Base-by-base conservation (phyloP, 2,797 vertebrate genomes). In the Darevskia mixta region DNA sequence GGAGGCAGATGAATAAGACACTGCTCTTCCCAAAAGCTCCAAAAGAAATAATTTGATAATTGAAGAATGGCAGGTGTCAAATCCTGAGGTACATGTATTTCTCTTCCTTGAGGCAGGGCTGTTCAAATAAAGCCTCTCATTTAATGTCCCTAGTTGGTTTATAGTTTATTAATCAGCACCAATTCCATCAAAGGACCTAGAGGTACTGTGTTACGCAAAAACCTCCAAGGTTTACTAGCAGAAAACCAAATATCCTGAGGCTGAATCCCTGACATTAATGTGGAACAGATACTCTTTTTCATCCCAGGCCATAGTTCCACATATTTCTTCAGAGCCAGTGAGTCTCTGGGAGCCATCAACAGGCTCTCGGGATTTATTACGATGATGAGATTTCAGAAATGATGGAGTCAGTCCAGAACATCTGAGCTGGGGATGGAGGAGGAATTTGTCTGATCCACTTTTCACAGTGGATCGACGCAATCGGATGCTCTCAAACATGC, bases 91-190 rank as follows among this genome's bases (percentile, higher is more conserved):
- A 61, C 25, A 35, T 32, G 20, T 29, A 35, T 64, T 77, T 58
- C 35, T 55, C 23, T 79, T 27, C 32, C 64, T 69, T 10, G 13
- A 69, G 66, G 64, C n/a, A 29, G 8, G 15, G 25, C 64, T 38
- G n/a, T 32, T 71, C 66, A 38, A 79, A 86, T 79, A 55, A n/a
- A 69, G 13, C 8, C 23, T 77, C 43, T 86, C 43, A 86, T 86
- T 79, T 79, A 49, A 79, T 55, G 8, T 25, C 85, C n/a, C 61
- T 86, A 49, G 67, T 79, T 69, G 76, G 29, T 55, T 79, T 86
- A 78, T 79, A 79, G 43, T 79, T 86, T 79, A 79, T 79, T 79
- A 79, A 49, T 4, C 64, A 79, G 38, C 25, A 32, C 43, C 71
- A 41, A 61, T 75, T 75, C 49, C 61, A 32, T 75, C 83, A n/a